Evolutionary conservation across 2,797 vertebrate genomes (phyloP), one percentile per base, ranked within the genome.

Genomic region (Siniperca undulata): DNA sequence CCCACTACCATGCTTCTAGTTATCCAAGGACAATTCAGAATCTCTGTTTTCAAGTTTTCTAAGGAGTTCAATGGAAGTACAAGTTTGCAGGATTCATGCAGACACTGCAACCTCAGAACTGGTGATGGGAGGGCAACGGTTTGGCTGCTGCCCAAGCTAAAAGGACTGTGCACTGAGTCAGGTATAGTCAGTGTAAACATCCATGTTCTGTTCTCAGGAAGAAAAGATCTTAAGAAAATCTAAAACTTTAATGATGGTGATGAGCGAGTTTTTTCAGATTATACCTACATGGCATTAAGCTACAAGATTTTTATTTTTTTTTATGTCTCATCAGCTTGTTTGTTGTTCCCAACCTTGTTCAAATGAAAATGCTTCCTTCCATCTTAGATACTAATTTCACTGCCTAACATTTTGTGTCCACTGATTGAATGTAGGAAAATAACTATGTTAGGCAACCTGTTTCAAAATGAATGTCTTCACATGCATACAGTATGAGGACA

Each of bases 141-240:
- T 86, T 85, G 80, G 83, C 78, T 58, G 68, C 22, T 20, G 65
- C 42, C 34, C 76, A 78, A 78, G 12, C 30, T 46, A 42, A 67
- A 30, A 17, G 40, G 62, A 58, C 55, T 20, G 11, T 38, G 46
- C n/a, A 14, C 10, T 2, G 19, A 67, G 52, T 42, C 55, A 72
- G 40, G 5, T 22, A 50, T 0, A 24, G 12, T 11, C 69, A 13
- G 34, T 42, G 19, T 70, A 64, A 82, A 83, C 77, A 88, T 79
- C 77, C 0, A 17, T 34, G 61, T 38, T 72, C 22, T 38, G 67
- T n/a, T 70, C 38, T 20, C 27, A 72, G 2, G 6, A 44, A 53
- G 22, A 55, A 46, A n/a, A 61, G 6, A 64, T 10, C 24, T 67
- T 4, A 6, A 60, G 36, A 59, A 60, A 72, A 11, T 10, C 8